A percentile compares a stretch with the other conserved stretches of the same genome.
phyloP scores from a whole-genome alignment of 2,797 vertebrate species.

The Podarcis siculus region DNA sequence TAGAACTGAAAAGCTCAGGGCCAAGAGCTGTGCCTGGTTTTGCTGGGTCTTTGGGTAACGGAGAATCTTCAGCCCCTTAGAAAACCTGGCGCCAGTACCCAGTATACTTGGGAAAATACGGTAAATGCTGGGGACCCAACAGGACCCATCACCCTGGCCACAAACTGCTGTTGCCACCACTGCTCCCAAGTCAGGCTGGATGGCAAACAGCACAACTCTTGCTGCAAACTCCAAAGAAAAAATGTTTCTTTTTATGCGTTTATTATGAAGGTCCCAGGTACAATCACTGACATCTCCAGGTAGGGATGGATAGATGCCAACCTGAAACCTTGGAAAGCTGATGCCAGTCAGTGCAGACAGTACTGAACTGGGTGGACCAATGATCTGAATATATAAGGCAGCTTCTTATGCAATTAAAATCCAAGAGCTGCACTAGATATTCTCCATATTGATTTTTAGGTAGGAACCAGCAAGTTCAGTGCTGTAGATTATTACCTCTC shows the following conservation, averaged over 20 bases:
- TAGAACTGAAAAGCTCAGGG: neutral
- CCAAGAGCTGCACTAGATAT: neutral
- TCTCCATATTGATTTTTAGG: no score
- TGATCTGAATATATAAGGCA: no score
- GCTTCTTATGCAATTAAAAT: no score
- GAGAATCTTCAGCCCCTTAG: neutral
- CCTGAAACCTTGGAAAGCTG: no score
- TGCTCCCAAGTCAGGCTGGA: no score
- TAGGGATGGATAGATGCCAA: no score
- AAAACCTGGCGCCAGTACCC: fast-evolving
- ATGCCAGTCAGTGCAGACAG: no score
- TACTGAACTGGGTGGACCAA: no score
- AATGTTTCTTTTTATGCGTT: no score
- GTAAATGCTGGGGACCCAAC: neutral
- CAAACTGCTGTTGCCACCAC: no score
- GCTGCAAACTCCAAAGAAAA: neutral
- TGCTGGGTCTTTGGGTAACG: neutral
- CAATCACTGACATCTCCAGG: no score
- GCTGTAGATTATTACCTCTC: neutral
- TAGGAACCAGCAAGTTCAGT: neutral
- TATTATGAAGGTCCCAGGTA: no score
- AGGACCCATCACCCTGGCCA: neutral
- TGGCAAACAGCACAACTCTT: neutral
- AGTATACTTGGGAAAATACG: neutral
- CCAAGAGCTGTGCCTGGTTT: neutral